Conservation (phyloP, 2,888 invertebrate genomes). For the Leptinotarsa rubiginosa region DNA sequence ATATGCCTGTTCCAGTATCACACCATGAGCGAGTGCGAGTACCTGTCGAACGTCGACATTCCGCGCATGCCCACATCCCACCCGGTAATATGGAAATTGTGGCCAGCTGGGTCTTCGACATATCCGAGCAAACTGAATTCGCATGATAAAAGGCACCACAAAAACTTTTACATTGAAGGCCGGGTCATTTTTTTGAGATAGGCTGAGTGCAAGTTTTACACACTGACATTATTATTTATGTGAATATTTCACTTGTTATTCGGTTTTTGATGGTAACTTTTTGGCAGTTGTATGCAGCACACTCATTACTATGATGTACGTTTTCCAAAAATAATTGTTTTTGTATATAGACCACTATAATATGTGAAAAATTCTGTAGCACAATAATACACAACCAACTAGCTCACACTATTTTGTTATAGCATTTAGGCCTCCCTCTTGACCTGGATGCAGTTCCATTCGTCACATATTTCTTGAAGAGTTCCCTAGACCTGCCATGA, state of each 20-base stretch:
- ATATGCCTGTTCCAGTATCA: neutral
- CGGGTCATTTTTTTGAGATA: neutral
- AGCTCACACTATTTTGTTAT: no score
- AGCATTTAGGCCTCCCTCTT: no score
- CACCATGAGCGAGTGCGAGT: no score
- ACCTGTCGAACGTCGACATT: no score
- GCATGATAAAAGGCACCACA: constrained; percentile 17
- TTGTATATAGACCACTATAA: neutral
- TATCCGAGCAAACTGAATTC: constrained; percentile 9
- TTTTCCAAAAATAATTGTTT: neutral
- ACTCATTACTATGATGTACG: neutral
- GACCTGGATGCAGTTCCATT: no score
- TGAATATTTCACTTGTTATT: neutral
- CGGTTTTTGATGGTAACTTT: neutral
- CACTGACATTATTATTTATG: constrained; percentile 3
- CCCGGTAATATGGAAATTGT: constrained; percentile 2
- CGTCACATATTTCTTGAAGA: no score
- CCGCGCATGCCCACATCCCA: constrained; percentile 6
- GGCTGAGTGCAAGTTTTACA: neutral
- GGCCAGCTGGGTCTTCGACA: constrained; percentile 9
- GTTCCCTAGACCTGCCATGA: no score
- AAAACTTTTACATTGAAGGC: constrained; percentile 15
- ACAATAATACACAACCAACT: neutral
- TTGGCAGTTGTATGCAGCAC: neutral
- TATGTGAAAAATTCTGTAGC: neutral